Evolutionary conservation across 2,113 vertebrate species (phyloP), one percentile per base, ranked within the genome.

Genomic region (Cisticola juncidis): DNA sequence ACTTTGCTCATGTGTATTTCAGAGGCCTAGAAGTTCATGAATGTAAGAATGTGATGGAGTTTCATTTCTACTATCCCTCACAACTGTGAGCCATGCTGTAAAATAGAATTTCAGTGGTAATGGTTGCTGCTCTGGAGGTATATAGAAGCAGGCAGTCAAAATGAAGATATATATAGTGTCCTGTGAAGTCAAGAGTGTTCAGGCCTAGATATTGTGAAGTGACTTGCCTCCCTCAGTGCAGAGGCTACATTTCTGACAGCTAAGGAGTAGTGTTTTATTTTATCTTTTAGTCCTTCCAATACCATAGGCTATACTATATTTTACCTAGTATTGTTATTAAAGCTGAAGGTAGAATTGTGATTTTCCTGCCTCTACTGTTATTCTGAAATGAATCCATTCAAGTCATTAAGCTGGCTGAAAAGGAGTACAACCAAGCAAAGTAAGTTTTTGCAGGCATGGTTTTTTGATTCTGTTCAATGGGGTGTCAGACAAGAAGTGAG

Each of bases 301-400:
- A 25, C 38, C 0, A 0, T 58, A 38, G 71, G 18, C 21, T 84
- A 16, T 42, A 16, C 31, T 66, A 2, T 53, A 33, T 66, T 14
- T 66, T 72, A 54, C 8, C 48, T 68, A 42, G 20, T n/a, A 28
- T 25, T 81, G 24, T 65, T 73, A 35, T 21, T 83, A 80, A 82
- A 80, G 58, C 36, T 73, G 60, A 81, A 88, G 44, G 26, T 79
- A 42, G 38, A 57, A n/a, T 50, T 81, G 35, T 54, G 7, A 18
- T 93, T 85, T 79, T 92, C 8, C 29, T 72, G 44, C 15, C 23
- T 94, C 16, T 88, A 19, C 44, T 64, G 0, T 72, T 29, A 51
- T 15, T 12, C 42, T 73, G 10, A 51, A 69, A 22, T 44, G 7
- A 90, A 69, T 35, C 42, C 28, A 69, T 69, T 81, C 5, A 45